A percentile compares a stretch with the other conserved stretches of the same genome.
phyloP scores from a whole-genome alignment of 2,797 vertebrate genomes.

The Melanogrammus aeglefinus region DNA sequence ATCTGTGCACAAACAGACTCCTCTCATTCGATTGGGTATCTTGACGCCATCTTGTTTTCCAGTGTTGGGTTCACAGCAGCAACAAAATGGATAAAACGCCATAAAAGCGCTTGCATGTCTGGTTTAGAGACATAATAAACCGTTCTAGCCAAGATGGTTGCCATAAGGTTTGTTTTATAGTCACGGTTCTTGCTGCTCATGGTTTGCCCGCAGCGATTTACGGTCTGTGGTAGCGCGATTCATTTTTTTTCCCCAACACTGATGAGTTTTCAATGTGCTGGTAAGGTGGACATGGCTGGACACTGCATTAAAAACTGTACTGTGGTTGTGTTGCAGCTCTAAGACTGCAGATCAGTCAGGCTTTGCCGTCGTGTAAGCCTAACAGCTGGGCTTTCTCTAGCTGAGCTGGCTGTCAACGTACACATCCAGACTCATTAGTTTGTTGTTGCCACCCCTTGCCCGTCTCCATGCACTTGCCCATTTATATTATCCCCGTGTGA shows the following conservation, averaged over 20 bases:
- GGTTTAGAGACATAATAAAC: neutral
- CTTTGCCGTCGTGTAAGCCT: neutral
- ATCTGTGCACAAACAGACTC: neutral
- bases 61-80: neutral
- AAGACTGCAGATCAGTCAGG: neutral
- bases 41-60: neutral
- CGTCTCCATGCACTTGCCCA: neutral
- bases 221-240: neutral
- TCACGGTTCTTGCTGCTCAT: neutral
- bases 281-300: neutral
- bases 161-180: neutral
- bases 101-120: neutral
- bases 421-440: neutral
- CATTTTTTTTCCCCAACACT: neutral
- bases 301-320: neutral
- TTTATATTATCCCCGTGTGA: neutral
- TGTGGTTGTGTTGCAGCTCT: neutral
- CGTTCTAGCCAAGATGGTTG: neutral
- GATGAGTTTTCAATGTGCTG: neutral
- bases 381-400: neutral
- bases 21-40: neutral
- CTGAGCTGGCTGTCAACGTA: neutral
- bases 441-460: neutral
- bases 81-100: neutral
- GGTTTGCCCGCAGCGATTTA: neutral